These are phyloP conservation scores for Antitype chi DNA, from an alignment of 2,888 invertebrate genomes.

Conservation along the genomic window DNA sequence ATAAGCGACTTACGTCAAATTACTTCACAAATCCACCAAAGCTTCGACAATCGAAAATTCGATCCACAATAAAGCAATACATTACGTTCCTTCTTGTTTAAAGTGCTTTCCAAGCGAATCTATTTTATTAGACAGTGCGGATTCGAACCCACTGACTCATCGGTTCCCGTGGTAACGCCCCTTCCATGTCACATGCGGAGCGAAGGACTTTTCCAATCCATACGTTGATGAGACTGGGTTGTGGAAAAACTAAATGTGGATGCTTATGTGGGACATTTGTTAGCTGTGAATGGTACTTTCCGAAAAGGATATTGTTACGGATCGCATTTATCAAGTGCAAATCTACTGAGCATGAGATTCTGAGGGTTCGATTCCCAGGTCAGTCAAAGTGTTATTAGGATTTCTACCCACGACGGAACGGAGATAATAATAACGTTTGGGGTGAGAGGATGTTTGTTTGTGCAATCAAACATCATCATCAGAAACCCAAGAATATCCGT, in stretches of 20 bases:
- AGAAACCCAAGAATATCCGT: too few species aligned
- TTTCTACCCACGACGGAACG: too few species aligned
- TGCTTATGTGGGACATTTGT: constrained; percentile 8
- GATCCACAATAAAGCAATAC: constrained; percentile 26
- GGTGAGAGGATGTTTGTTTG: too few species aligned
- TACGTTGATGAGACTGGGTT: constrained; percentile 61
- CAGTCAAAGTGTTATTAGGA: too few species aligned
- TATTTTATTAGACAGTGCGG: constrained; percentile 72
- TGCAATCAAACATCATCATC: too few species aligned
- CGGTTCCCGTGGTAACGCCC: constrained; percentile 68
- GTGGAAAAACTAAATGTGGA: constrained; percentile 49
- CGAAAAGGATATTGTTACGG: not conserved
- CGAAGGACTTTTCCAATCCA: constrained; percentile 62
- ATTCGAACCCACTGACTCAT: constrained; percentile 73
- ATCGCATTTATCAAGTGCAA: not conserved
- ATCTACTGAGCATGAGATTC: too few species aligned
- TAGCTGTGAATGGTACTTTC: constrained; percentile 2
- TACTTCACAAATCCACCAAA: not conserved
- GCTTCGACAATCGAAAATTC: constrained; percentile 1
- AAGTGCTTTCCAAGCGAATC: constrained; percentile 61
- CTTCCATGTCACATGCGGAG: constrained; percentile 67
- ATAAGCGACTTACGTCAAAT: constrained; percentile 1
- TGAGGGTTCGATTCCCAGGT: too few species aligned
- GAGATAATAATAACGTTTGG: too few species aligned
- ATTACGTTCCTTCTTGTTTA: constrained; percentile 45